These are phyloP conservation scores for Megalopta genalis DNA, from an alignment of 1,140 invertebrate genomes.

Conservation along the genomic window DNA sequence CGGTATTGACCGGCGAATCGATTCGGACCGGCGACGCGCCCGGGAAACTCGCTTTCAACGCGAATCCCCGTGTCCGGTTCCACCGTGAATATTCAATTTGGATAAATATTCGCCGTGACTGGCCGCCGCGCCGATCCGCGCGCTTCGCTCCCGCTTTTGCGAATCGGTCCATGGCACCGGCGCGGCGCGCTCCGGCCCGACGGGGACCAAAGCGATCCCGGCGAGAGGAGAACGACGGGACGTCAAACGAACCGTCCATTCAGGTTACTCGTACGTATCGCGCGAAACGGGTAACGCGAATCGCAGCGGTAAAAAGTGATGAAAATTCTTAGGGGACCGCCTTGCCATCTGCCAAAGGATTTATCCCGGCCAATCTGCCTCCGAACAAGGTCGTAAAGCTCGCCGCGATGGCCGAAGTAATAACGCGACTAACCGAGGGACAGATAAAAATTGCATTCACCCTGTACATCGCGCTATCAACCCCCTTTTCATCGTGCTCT, in stretches of 20 bases:
- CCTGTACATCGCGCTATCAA: too few relatives aligned
- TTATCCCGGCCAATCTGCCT: slow-evolving; percentile 6
- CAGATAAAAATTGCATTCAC: slow-evolving; percentile 11
- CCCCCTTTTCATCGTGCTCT: too few relatives aligned
- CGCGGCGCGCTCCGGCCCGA: too few relatives aligned
- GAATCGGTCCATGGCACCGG: too few relatives aligned
- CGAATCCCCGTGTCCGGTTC: slow-evolving; percentile 26
- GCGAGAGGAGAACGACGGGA: neutral
- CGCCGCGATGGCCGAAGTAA: neutral
- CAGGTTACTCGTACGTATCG: neutral
- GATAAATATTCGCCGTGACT: slow-evolving; percentile 30
- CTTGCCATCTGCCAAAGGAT: neutral
- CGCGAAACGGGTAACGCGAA: neutral
- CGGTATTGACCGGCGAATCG: slow-evolving; percentile 43
- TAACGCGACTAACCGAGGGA: neutral
- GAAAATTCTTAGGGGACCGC: slow-evolving; percentile 19
- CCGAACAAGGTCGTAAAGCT: slow-evolving; percentile 14
- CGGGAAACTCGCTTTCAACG: slow-evolving; percentile 39
- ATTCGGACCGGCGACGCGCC: slow-evolving; percentile 25
- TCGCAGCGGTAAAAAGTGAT: slow-evolving; percentile 12
- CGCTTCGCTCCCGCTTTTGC: too few relatives aligned
- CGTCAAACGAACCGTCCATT: neutral
- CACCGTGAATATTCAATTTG: slow-evolving; percentile 36
- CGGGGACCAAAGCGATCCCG: too few relatives aligned
- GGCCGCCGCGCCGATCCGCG: too few relatives aligned